Percentiles rank a stretch among this genome's conserved stretches.
These are phyloP conservation scores for Cuculus canorus DNA, from an alignment of 2,797 vertebrate species.

Conservation along the genomic window DNA sequence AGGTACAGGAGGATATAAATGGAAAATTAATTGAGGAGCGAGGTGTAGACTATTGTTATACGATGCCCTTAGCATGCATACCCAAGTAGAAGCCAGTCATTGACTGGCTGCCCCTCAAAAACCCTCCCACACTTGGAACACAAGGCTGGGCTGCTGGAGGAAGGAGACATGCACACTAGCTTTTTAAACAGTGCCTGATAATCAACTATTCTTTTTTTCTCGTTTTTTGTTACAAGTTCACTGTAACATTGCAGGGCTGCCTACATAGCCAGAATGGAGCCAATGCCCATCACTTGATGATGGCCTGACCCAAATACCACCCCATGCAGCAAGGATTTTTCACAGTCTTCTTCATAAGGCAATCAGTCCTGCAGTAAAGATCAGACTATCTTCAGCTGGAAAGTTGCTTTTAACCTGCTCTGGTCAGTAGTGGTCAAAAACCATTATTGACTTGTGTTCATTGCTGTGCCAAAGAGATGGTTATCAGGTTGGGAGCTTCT, in stretches of 20 bases:
- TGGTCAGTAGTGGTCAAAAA: background rate
- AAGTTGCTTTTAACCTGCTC: background rate
- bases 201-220: background rate
- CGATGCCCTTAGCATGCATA: conserved; percentile 15
- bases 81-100: conserved; percentile 15
- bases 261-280: background rate
- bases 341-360: background rate
- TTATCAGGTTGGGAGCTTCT: background rate
- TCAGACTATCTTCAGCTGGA: background rate
- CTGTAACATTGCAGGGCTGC: background rate
- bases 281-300: background rate
- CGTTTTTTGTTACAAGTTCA: background rate
- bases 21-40: conserved; percentile 71
- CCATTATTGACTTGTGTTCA: accelerated
- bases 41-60: background rate
- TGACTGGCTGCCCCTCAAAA: conserved; percentile 6
- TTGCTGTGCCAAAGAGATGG: background rate
- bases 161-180: background rate
- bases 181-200: background rate
- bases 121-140: background rate
- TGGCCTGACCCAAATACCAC: background rate
- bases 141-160: background rate
- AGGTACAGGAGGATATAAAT: conserved; percentile 50
- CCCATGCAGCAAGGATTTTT: background rate
- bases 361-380: background rate